Evolutionary conservation across 2,888 invertebrate genomes (phyloP).

Genomic region (Mesochorus sp.): DNA sequence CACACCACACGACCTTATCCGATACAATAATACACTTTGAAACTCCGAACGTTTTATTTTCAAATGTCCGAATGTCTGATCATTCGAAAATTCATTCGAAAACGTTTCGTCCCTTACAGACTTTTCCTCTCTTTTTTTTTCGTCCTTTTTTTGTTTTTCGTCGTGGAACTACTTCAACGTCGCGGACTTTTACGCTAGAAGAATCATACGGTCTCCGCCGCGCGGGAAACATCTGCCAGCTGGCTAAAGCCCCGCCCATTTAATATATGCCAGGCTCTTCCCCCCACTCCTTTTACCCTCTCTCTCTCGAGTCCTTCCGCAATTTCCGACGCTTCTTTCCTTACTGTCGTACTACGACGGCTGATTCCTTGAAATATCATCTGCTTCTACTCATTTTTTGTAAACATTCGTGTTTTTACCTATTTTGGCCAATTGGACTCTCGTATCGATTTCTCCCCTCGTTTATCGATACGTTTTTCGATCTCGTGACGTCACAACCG

Average conservation of each 20-base stretch:
- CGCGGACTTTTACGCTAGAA: constrained; percentile 77
- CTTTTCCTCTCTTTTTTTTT: background rate
- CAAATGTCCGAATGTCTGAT: background rate
- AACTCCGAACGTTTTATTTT: background rate
- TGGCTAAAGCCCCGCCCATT: constrained; percentile 84
- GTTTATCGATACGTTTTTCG: no score
- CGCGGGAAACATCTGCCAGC: constrained; percentile 85
- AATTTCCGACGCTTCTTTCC: no score
- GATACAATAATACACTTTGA: constrained; percentile 21
- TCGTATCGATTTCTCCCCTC: no score
- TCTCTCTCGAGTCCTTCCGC: background rate
- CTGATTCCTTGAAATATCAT: no score
- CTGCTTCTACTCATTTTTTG: no score
- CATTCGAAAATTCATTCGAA: background rate
- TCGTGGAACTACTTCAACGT: constrained; percentile 72
- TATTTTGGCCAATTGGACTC: no score
- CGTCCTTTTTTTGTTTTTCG: background rate
- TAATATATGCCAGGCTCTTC: constrained; percentile 75
- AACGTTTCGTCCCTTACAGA: background rate
- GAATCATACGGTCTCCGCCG: constrained; percentile 76
- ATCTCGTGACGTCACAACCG: no score
- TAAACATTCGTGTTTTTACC: no score
- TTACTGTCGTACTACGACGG: no score
- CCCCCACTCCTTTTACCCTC: constrained; percentile 51
- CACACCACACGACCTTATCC: constrained; percentile 69